Base-by-base conservation (phyloP, 2,113 vertebrate genomes). In the Prionailurus bengalensis region DNA sequence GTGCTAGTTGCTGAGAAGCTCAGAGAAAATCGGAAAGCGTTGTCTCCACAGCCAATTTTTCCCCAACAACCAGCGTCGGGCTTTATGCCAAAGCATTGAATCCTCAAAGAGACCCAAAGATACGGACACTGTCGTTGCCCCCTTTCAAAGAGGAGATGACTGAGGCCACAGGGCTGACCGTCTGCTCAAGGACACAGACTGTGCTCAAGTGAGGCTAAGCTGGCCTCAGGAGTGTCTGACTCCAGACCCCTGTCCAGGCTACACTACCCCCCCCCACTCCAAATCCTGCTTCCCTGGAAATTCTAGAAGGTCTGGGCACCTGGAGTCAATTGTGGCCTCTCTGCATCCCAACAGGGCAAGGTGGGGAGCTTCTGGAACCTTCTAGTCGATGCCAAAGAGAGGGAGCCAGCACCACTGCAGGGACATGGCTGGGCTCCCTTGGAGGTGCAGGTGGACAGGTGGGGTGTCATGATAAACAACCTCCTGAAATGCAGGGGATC, bases 41-140 rank as follows among this genome's bases (percentile, higher is more conserved):
- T 1, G 11, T n/a, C 39, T 0, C n/a, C 31, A 3, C 1, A 14
- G 16, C n/a, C 13, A 11, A 3, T 55, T 14, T 15, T 33, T 13
- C 29, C 15, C 5, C 10, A 0, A 19, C 7, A 33, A 21, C 7
- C 3, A 0, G 15, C 0, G 1, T 33, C 4, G 0, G 48, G 61
- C 29, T 29, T 7, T 7, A 4, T 15, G 31, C 74, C 11, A 3
- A 23, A 27, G 8, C 61, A 19, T 0, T 4, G 61, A 33, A 12
- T 82, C 78, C 76, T 61, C 71, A 17, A 51, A 29, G 36, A 0
- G 0, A 53, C 29, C 55, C 25, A 5, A 15, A 2, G 31, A 55
- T 4, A 13, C 1, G 0, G 82, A 3, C 6, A 2, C n/a, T 8
- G 19, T 2, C 1, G 8, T 2, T 39, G 13, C 9, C 68, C 65